A percentile compares a stretch with the other conserved stretches of the same genome.
These are phyloP conservation scores for Phaetusa simplex DNA, from an alignment of 2,113 vertebrate genomes.

Conservation along the genomic window DNA sequence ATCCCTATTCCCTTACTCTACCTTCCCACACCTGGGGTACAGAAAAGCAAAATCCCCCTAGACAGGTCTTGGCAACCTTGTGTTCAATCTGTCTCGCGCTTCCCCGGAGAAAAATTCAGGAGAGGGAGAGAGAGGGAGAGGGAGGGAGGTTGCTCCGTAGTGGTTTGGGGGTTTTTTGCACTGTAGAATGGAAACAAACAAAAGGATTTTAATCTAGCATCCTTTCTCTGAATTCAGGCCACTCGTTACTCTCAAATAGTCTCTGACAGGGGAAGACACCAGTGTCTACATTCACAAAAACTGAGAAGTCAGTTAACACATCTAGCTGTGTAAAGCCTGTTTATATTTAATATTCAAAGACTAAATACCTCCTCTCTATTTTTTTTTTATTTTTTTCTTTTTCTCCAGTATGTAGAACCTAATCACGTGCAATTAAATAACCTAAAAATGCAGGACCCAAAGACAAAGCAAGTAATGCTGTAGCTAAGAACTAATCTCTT, in stretches of 20 bases:
- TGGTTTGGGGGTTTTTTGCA: not conserved
- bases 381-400: not conserved
- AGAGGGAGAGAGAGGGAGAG: not conserved
- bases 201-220: not conserved
- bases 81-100: constrained; percentile 40
- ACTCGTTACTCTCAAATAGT: not conserved
- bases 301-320: not conserved
- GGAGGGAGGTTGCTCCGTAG: not conserved
- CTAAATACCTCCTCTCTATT: not conserved
- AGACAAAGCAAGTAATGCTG: not conserved
- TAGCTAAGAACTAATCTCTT: not conserved
- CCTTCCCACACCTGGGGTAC: constrained; percentile 26
- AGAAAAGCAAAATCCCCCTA: constrained; percentile 23
- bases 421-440: not conserved
- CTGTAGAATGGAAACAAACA: not conserved
- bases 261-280: not conserved
- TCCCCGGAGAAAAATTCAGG: constrained; percentile 18
- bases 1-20: constrained; percentile 5
- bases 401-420: not conserved
- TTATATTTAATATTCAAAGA: not conserved
- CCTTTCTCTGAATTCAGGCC: not conserved
- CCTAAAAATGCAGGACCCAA: not conserved
- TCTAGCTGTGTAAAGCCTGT: not conserved
- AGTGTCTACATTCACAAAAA: not conserved
- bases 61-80: constrained; percentile 23